A percentile compares a stretch with the other conserved stretches of the same genome.
Conservation (phyloP, 2,888 invertebrate genomes). For the Spicauda simplicius region DNA sequence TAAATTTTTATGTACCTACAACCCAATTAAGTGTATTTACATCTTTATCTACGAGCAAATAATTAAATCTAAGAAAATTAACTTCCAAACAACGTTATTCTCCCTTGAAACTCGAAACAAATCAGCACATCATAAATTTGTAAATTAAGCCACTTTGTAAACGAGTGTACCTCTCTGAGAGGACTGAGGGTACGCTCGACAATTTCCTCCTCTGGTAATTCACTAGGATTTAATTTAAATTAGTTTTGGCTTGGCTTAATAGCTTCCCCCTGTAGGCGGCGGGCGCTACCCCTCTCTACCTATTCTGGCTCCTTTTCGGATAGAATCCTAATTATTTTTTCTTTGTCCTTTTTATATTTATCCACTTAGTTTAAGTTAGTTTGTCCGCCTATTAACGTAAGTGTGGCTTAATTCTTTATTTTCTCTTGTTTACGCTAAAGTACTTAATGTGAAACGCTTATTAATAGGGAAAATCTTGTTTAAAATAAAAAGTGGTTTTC, state of each 20-base stretch:
- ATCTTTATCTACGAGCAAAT: neutral
- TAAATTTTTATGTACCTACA: too few species aligned
- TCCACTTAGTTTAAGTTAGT: constrained; percentile 37
- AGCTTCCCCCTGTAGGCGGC: constrained; percentile 87
- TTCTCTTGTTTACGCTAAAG: neutral
- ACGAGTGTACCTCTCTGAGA: constrained; percentile 66
- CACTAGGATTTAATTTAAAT: constrained; percentile 91
- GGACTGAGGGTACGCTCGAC: constrained; percentile 82
- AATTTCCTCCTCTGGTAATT: constrained; percentile 87
- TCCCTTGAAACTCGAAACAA: neutral
- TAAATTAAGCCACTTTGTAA: constrained; percentile 43
- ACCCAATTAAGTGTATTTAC: too few species aligned
- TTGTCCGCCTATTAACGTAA: constrained; percentile 30
- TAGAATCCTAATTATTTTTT: constrained; percentile 45
- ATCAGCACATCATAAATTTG: constrained; percentile 17
- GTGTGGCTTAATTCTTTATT: constrained; percentile 31
- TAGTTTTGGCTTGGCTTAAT: constrained; percentile 94
- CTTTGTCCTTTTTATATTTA: constrained; percentile 37
- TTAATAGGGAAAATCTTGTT: neutral
- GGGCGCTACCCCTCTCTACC: constrained; percentile 65
- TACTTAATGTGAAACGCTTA: neutral
- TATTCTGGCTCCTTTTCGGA: constrained; percentile 61
- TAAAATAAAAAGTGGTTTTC: too few species aligned
- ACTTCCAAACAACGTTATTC: neutral
- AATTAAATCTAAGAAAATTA: neutral